phyloP scores from a whole-genome alignment of 2,888 invertebrate genomes.

The Drosophila kuntzei region DNA sequence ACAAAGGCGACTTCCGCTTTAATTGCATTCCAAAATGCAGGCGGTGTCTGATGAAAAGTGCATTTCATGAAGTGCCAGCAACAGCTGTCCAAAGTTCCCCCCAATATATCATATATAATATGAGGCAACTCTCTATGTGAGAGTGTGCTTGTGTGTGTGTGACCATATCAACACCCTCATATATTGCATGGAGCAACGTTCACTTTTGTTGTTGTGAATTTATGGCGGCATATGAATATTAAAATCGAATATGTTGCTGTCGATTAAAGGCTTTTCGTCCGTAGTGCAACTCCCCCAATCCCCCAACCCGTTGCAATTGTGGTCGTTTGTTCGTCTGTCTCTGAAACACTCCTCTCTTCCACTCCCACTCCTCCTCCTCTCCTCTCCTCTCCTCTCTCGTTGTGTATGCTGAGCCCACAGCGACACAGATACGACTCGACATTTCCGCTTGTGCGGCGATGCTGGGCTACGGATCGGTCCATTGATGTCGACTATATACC shows the following conservation, averaged over 20 bases:
- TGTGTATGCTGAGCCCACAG: slow-evolving; percentile 38
- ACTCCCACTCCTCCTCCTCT: too few species aligned
- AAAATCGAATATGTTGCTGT: slow-evolving; percentile 83
- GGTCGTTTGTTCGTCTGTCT: slow-evolving; percentile 54
- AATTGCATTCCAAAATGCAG: slow-evolving; percentile 41
- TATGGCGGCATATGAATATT: slow-evolving; percentile 83
- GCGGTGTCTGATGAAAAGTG: slow-evolving; percentile 45
- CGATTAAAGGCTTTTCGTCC: slow-evolving; percentile 82
- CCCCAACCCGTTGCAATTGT: slow-evolving; percentile 49
- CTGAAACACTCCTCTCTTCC: slow-evolving; percentile 9
- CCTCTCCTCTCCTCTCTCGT: background rate
- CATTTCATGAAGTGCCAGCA: slow-evolving; percentile 62
- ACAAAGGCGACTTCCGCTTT: slow-evolving; percentile 32
- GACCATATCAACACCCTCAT: slow-evolving; percentile 74
- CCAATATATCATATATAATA: slow-evolving; percentile 48
- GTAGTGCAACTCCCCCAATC: slow-evolving; percentile 32
- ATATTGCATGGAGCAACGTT: slow-evolving; percentile 48
- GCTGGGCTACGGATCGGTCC: slow-evolving; percentile 59
- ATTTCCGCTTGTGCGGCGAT: slow-evolving; percentile 74
- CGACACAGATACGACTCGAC: slow-evolving; percentile 80
- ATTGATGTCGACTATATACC: slow-evolving; percentile 66
- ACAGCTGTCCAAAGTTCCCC: slow-evolving; percentile 51
- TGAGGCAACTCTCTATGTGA: slow-evolving; percentile 5
- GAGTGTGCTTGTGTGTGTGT: slow-evolving; percentile 27
- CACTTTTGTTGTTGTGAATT: slow-evolving; percentile 70